These are phyloP conservation scores for Poecilia wingei DNA, from an alignment of 2,797 vertebrate genomes.

Conservation along the genomic window DNA sequence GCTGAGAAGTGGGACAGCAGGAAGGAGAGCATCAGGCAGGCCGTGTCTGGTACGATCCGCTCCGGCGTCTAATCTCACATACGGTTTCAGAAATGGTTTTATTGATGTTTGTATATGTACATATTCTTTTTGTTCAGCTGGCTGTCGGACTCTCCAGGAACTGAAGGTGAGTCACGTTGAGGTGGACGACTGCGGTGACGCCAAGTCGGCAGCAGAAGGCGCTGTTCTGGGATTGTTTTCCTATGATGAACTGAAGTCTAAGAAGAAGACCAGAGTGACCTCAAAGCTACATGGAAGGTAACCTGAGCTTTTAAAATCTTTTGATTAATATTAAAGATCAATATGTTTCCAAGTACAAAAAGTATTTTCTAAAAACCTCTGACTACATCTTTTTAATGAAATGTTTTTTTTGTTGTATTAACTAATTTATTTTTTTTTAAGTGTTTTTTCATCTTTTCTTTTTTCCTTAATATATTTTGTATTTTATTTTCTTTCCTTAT, in stretches of 20 bases:
- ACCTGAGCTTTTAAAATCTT: not conserved
- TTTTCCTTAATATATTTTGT: not conserved
- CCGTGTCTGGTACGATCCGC: slow-evolving; percentile 84
- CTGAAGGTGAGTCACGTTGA: slow-evolving; percentile 88
- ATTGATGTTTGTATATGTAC: not conserved
- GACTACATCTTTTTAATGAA: not conserved
- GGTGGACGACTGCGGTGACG: slow-evolving; percentile 92
- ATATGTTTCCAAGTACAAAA: not conserved
- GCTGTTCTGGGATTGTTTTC: slow-evolving; percentile 90
- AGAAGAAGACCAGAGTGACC: slow-evolving; percentile 87
- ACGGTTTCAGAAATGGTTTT: not conserved
- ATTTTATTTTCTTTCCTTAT: not conserved
- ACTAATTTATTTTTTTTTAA: no score
- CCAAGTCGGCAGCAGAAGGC: slow-evolving; percentile 94
- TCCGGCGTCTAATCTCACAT: not conserved
- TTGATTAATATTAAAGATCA: not conserved
- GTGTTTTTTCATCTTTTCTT: not conserved
- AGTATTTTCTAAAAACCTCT: not conserved
- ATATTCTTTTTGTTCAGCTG: slow-evolving; percentile 74
- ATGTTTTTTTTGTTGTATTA: not conserved
- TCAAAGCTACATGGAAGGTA: slow-evolving; percentile 88
- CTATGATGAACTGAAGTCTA: slow-evolving; percentile 91
- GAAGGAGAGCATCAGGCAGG: slow-evolving; percentile 92
- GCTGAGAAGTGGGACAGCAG: slow-evolving; percentile 90
- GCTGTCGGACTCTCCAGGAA: slow-evolving; percentile 91